A percentile compares a stretch with the other conserved stretches of the same genome.
Evolutionary conservation across 2,888 invertebrate species (phyloP).

Genomic region (Sphinx pinastri): DNA sequence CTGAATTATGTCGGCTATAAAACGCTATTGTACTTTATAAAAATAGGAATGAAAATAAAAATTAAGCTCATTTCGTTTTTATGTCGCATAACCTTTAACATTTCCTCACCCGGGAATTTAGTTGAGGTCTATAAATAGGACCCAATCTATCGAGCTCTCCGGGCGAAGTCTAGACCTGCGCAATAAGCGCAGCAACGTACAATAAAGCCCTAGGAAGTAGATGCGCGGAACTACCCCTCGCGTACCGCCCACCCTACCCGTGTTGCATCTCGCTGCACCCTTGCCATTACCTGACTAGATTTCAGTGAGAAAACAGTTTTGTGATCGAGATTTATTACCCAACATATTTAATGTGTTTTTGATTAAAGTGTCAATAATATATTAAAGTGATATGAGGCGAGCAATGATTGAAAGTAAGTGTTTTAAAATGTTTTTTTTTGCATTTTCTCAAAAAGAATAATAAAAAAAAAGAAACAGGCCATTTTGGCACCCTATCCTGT

Average conservation of each 20-base stretch:
- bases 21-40: no score
- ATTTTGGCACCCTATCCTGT: not conserved
- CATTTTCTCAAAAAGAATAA: no score
- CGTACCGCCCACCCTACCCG: not conserved
- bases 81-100: not conserved
- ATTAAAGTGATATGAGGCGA: no score
- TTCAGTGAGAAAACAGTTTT: not conserved
- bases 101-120: not conserved
- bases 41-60: no score
- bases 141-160: not conserved
- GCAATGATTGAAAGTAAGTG: no score
- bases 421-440: no score
- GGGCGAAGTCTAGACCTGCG: not conserved
- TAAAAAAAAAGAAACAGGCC: no score
- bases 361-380: no score
- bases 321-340: not conserved
- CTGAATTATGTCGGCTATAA: no score
- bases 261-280: not conserved
- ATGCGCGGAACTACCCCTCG: not conserved
- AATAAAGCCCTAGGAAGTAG: slow-evolving; percentile 1
- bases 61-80: no score
- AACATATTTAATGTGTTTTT: no score
- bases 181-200: not conserved
- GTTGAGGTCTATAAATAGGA: not conserved
- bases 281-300: not conserved